These are phyloP conservation scores for Fratercula arctica DNA, from an alignment of 2,797 vertebrate species.

Conservation along the genomic window DNA sequence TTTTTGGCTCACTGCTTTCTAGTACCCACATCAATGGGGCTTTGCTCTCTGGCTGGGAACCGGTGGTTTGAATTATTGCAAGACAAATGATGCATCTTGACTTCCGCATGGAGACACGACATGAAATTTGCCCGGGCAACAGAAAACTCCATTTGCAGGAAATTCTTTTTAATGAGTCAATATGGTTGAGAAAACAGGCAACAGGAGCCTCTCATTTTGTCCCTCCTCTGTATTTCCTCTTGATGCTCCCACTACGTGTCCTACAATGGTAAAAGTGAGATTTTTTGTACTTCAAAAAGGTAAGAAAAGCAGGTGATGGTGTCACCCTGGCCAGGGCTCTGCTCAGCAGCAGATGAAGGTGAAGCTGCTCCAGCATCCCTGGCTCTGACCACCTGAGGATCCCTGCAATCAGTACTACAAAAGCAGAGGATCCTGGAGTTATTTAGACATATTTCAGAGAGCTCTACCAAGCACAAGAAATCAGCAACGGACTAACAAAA, in stretches of 20 bases:
- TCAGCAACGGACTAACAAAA: neutral
- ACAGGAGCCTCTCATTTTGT: neutral
- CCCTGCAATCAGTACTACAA: neutral
- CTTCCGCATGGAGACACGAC: rapidly evolving
- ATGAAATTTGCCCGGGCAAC: neutral
- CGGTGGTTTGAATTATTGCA: neutral
- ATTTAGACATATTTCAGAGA: neutral
- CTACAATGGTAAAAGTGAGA: neutral
- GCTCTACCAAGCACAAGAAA: neutral
- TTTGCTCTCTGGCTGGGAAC: neutral
- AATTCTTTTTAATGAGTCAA: neutral
- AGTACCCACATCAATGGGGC: neutral
- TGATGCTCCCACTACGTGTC: rapidly evolving
- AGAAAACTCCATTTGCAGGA: neutral
- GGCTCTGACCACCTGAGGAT: neutral
- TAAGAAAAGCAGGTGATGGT: neutral
- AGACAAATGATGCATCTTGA: neutral
- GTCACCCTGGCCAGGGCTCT: neutral
- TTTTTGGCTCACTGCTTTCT: neutral
- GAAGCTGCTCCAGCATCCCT: neutral
- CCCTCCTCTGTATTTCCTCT: neutral
- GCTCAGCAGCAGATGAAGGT: neutral
- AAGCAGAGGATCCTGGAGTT: neutral
- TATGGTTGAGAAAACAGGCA: neutral
- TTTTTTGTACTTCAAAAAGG: neutral